Evolutionary conservation across 64 coral and sea anemone genomes (phyloP).

Genomic region (Dendronephthya gigantea): DNA sequence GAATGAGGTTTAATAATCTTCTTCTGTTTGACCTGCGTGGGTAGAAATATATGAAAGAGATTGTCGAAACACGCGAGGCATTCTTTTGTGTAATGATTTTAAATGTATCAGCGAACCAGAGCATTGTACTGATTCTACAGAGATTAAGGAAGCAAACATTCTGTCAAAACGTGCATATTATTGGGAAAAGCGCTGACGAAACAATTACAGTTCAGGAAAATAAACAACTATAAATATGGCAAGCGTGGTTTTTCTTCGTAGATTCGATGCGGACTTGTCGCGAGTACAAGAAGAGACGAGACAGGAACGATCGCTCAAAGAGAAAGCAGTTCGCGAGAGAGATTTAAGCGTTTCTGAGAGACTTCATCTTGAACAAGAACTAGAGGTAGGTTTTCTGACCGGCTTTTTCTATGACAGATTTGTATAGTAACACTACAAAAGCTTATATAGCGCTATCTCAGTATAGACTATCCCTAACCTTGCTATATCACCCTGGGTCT

Average conservation of each 20-base stretch:
- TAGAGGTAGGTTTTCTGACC: neutral
- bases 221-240: too few relatives aligned
- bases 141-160: neutral
- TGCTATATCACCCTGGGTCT: too few relatives aligned
- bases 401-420: too few relatives aligned
- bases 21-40: neutral
- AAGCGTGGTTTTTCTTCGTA: conserved; percentile 5
- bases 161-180: neutral
- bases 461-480: too few relatives aligned
- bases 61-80: neutral
- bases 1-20: too few relatives aligned
- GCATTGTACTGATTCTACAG: too few relatives aligned
- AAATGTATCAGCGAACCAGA: too few relatives aligned
- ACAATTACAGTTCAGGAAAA: too few relatives aligned
- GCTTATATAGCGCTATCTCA: too few relatives aligned
- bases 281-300: conserved; percentile 43
- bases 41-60: neutral
- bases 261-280: conserved; percentile 52
- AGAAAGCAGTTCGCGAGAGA: conserved; percentile 62
- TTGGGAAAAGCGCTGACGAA: neutral
- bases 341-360: conserved; percentile 46
- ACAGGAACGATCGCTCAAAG: conserved; percentile 43
- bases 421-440: too few relatives aligned
- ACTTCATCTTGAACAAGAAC: conserved; percentile 50
- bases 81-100: neutral